These are phyloP conservation scores for Branchinecta sandiegonensis DNA, from an alignment of 2,888 invertebrate species.

Conservation along the genomic window DNA sequence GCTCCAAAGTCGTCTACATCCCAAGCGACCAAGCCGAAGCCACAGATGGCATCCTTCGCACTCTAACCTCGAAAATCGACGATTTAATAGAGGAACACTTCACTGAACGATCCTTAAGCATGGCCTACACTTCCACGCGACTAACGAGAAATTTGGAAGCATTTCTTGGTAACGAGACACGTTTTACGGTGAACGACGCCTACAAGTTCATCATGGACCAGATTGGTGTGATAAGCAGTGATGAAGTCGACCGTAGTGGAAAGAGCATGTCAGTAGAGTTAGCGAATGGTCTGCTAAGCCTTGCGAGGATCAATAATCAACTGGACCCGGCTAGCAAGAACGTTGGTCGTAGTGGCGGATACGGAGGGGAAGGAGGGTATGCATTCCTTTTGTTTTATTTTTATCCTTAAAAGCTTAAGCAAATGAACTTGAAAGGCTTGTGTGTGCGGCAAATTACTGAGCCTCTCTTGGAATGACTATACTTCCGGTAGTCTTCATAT, in stretches of 20 bases:
- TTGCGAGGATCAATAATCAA: not conserved
- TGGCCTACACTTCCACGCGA: not conserved
- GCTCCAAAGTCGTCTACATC: too few relatives aligned
- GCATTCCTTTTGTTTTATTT: not conserved
- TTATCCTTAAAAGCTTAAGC: too few relatives aligned
- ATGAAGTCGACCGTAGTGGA: constrained; percentile 13
- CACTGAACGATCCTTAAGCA: not conserved
- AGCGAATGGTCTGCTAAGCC: not conserved
- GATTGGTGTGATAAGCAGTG: not conserved
- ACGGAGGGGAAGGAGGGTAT: not conserved
- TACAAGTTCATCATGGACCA: not conserved
- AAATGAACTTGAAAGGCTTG: too few relatives aligned
- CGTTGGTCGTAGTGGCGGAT: not conserved
- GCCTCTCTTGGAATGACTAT: too few relatives aligned
- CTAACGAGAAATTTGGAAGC: not conserved
- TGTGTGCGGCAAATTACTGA: too few relatives aligned
- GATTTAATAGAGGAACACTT: not conserved
- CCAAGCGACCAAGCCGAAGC: too few relatives aligned
- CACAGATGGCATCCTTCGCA: too few relatives aligned
- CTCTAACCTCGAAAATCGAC: not conserved
- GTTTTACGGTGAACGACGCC: not conserved
- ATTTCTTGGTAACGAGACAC: not conserved
- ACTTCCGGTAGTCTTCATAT: too few relatives aligned
- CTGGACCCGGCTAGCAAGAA: not conserved
- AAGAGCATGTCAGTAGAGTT: not conserved